phyloP scores from a whole-genome alignment of 1,140 invertebrate species.

The Trichogramma pretiosum region DNA sequence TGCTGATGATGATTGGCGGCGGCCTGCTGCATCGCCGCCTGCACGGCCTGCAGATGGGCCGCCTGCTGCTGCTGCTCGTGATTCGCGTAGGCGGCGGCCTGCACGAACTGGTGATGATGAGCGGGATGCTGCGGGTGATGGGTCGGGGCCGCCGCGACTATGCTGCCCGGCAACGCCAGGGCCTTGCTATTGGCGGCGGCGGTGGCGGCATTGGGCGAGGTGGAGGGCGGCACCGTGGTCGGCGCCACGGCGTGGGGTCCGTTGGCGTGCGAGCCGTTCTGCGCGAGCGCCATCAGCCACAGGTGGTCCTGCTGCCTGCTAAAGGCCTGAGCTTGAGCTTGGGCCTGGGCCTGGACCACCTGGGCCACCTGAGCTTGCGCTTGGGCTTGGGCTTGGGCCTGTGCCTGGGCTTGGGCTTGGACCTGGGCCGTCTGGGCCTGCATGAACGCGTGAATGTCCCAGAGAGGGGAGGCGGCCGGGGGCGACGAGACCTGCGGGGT shows the following conservation, averaged over 20 bases:
- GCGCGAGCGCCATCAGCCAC: slow-evolving; percentile 42
- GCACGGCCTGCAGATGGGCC: slow-evolving; percentile 26
- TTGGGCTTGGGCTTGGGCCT: slow-evolving; percentile 36
- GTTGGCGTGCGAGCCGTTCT: slow-evolving; percentile 40
- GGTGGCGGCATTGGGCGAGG: slow-evolving; percentile 27
- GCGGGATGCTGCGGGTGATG: background rate
- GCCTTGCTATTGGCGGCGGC: slow-evolving; percentile 35
- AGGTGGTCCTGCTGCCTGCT: slow-evolving; percentile 35
- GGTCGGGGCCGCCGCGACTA: slow-evolving; percentile 22
- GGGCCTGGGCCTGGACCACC: slow-evolving; percentile 31
- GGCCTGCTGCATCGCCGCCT: too few relatives aligned
- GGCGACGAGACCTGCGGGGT: slow-evolving; percentile 30
- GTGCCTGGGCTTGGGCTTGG: slow-evolving; percentile 34
- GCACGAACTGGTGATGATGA: background rate
- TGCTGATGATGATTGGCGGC: too few relatives aligned
- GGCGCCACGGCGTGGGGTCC: too few relatives aligned
- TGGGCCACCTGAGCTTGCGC: slow-evolving; percentile 35
- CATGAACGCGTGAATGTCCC: slow-evolving; percentile 42
- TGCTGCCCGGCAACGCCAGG: slow-evolving; percentile 21
- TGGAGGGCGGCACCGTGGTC: slow-evolving; percentile 33
- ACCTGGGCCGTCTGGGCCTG: slow-evolving; percentile 34
- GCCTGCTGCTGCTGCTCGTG: slow-evolving; percentile 39
- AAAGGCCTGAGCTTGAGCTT: slow-evolving; percentile 32
- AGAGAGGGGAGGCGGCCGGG: slow-evolving; percentile 32
- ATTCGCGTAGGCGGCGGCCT: slow-evolving; percentile 16